Conservation (phyloP, 2,888 invertebrate genomes). For the Drosophila kuntzei region DNA sequence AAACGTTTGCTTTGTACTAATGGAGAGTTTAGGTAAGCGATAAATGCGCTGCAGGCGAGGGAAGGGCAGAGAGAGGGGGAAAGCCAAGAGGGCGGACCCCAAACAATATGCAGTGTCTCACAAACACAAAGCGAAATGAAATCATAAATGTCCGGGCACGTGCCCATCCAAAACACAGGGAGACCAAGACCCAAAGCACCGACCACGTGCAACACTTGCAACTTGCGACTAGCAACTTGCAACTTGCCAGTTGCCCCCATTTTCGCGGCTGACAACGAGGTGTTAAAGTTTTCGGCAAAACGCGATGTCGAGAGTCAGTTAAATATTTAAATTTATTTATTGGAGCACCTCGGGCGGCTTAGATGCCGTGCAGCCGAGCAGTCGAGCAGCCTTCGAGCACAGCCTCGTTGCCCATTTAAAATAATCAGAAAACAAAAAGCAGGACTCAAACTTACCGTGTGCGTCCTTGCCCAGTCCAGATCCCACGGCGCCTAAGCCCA, state of each 20-base stretch:
- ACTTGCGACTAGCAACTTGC: slow-evolving; percentile 25
- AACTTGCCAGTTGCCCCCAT: slow-evolving; percentile 15
- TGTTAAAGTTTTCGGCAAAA: slow-evolving; percentile 59
- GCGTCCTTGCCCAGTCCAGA: slow-evolving; percentile 78
- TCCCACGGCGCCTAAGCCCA: slow-evolving; percentile 25
- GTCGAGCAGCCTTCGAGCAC: slow-evolving; percentile 4
- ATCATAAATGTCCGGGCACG: slow-evolving; percentile 76
- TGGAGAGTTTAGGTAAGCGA: slow-evolving; percentile 63
- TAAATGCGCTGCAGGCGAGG: slow-evolving; percentile 2
- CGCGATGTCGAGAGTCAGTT: slow-evolving; percentile 56
- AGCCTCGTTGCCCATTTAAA: slow-evolving; percentile 62
- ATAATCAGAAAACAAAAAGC: slow-evolving; percentile 63
- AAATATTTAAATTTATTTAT: slow-evolving; percentile 80
- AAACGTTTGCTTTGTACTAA: slow-evolving; percentile 65
- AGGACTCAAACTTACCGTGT: slow-evolving; percentile 81
- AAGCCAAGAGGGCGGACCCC: slow-evolving; percentile 2
- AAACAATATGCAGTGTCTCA: slow-evolving; percentile 22
- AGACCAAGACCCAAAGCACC: slow-evolving; percentile 3
- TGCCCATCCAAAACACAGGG: slow-evolving; percentile 38
- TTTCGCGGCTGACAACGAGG: slow-evolving; percentile 50
- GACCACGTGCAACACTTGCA: slow-evolving; percentile 40
- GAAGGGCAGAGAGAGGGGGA: not conserved
- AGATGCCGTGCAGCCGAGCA: not conserved
- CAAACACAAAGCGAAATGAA: slow-evolving; percentile 53
- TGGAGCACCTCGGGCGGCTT: slow-evolving; percentile 42